Conservation (phyloP, 2,888 invertebrate genomes). For the Molanna angustata region DNA sequence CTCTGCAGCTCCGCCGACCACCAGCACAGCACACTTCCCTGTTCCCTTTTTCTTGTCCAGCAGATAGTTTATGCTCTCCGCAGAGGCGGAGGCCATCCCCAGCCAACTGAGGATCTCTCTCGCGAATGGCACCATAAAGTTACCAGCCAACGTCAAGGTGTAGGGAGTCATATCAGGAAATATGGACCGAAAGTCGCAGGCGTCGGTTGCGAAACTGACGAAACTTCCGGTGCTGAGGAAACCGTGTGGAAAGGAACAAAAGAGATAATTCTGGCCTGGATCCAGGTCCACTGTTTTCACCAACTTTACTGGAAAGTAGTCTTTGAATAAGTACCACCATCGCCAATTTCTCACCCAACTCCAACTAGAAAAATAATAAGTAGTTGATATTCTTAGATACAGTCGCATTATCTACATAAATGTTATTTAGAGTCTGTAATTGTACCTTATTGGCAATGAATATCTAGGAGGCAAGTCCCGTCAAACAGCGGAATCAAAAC, state of each 20-base stretch:
- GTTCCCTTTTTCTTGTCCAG: constrained; percentile 49
- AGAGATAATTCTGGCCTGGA: constrained; percentile 76
- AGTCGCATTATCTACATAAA: no score
- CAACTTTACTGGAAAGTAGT: constrained; percentile 83
- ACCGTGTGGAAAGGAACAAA: constrained; percentile 91
- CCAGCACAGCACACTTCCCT: constrained; percentile 63
- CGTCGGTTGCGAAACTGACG: constrained; percentile 73
- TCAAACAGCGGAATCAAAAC: no score
- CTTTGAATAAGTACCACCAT: constrained; percentile 71
- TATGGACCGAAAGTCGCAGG: constrained; percentile 46
- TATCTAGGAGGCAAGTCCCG: no score
- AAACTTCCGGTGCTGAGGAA: constrained; percentile 78
- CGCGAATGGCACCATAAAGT: constrained; percentile 58
- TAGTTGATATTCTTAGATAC: no score
- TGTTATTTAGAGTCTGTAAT: no score
- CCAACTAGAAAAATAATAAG: constrained; percentile 49
- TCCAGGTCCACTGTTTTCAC: constrained; percentile 81
- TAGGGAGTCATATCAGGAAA: constrained; percentile 64
- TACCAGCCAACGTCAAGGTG: constrained; percentile 67
- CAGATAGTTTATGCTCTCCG: constrained; percentile 63
- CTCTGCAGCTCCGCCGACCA: constrained; percentile 90
- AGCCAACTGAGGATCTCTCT: constrained; percentile 47
- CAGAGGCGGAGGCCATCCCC: constrained; percentile 60
- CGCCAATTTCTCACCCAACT: constrained; percentile 63
- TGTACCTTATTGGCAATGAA: no score